Evolutionary conservation across 2,797 vertebrate species (phyloP), one percentile per base, ranked within the genome.

Genomic region (Margarornis squamiger): DNA sequence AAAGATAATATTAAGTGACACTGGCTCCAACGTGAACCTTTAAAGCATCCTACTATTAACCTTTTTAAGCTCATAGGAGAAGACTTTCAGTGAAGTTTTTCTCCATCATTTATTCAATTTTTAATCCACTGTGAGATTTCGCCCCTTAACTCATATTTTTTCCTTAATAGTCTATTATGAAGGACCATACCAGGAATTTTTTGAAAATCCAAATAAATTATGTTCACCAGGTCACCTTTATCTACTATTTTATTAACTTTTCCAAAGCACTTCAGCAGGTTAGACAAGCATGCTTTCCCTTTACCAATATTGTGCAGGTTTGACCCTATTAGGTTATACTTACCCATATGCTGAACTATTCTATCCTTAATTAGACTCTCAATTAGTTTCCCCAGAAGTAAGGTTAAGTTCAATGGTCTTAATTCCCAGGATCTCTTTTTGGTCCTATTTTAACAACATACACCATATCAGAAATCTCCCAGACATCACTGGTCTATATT

Each of bases 181-280:
- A 81, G 55, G 63, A 94, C 27, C 3, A 3, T 57, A 90, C 80
- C 5, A 5, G 38, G 78, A 70, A 13, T 48, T 86, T 93, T 91
- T 94, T 88, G 7, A 26, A 93, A 91, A 90, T 88, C 55, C 48
- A 90, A 72, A 84, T 78, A 78, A 86, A 84, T 86, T 88, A 76
- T 94, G 55, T 55, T 90, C 82, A 70, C 71, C 17, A 48, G 73
- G 62, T 93, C 79, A 96, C 20, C 29, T 72, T 78, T 91, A 90
- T 81, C 73, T 91, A 76, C 34, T 92, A 66, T 92, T 91, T 92
- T 93, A 93, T 94, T 96, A 95, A 92, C 89, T 88, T 91, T 96
- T 90, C 45, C 66, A 84, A 88, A 86, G 85, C 55, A 86, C 43
- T 88, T 84, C 6, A 85, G 62, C 32, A 54, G 39, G 85, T 88